Evolutionary conservation across 2,888 invertebrate genomes (phyloP).

Genomic region (Serripes groenlandicus): DNA sequence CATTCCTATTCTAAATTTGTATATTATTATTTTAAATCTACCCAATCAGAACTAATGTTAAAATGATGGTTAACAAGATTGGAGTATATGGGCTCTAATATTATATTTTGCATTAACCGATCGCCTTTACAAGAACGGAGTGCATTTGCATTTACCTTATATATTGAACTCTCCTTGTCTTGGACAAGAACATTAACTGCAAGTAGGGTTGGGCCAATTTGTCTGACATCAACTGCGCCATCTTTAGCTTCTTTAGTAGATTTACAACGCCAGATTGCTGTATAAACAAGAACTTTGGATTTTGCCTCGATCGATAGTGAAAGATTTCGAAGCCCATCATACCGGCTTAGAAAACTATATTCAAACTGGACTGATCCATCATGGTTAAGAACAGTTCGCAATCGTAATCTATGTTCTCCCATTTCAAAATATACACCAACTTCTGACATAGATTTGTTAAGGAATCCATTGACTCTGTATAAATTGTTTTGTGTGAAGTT

Average conservation of each 20-base stretch:
- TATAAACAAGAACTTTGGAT: no score
- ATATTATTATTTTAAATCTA: no score
- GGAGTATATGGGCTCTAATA: no score
- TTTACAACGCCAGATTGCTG: slow-evolving; percentile 15
- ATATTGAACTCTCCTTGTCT: slow-evolving; percentile 57
- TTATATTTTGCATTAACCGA: no score
- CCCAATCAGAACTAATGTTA: no score
- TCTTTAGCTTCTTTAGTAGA: neutral
- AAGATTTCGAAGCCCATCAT: neutral
- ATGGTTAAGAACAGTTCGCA: slow-evolving; percentile 15
- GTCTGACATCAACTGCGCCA: slow-evolving; percentile 30
- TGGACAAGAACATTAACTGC: slow-evolving; percentile 35
- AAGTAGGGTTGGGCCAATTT: slow-evolving; percentile 39
- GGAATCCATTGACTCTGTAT: slow-evolving; percentile 18
- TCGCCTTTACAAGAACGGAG: no score
- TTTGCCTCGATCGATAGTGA: slow-evolving; percentile 24
- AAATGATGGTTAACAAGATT: no score
- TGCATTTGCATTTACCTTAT: no score
- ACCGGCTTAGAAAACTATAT: slow-evolving; percentile 23
- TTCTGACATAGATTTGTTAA: neutral
- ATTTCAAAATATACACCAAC: slow-evolving; percentile 2
- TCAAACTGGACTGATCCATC: slow-evolving; percentile 26
- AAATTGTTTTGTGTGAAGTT: slow-evolving; percentile 14
- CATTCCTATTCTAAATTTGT: no score
- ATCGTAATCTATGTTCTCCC: neutral